Base-by-base conservation (phyloP, 1,140 invertebrate species). In the Liolophura sinensis region DNA sequence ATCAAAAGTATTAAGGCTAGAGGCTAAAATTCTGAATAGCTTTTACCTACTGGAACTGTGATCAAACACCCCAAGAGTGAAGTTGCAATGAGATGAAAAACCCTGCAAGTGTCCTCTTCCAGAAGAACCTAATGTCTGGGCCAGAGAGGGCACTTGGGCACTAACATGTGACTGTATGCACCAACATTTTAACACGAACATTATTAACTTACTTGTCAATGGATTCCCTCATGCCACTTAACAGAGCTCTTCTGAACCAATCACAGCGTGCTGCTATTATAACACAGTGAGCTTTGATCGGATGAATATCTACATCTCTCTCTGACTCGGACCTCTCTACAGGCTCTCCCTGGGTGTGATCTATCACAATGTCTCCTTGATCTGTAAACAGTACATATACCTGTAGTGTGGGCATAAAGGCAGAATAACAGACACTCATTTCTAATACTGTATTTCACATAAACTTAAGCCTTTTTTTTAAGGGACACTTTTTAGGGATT, bases 191-290 rank as follows among this genome's bases (percentile, higher is more conserved):
- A n/a, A n/a, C n/a, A n/a, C n/a, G n/a, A n/a, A n/a, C n/a, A n/a
- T n/a, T n/a, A n/a, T n/a, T n/a, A n/a, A 75, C 79, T 80, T 78
- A 89, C 89, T 87, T 89, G 74, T 90, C 87, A 68, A 91, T 91
- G 5, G 89, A 88, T 82, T 91, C 90, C 75, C 88, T 85, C 90
- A 91, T 91, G 47, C 90, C 90, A 65, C 89, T 90, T 27, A 90
- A 85, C 3, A 91, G 76, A 0, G 90, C 90, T 67, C 89, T 84
- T 48, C 89, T 82, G 78, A 91, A 91, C 89, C 90, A 91, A 75
- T 90, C 89, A 83, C 90, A 91, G 56, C 89, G 78, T 18, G 89
- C 84, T 31, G 90, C 89, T 11, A 91, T 87, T 48, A 91, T 88
- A 7, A 90, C 89, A 64, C 90, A 84, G 76, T 91, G 90, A 4